These are phyloP conservation scores for Diadophis punctatus DNA, from an alignment of 2,113 vertebrate genomes.

Conservation along the genomic window DNA sequence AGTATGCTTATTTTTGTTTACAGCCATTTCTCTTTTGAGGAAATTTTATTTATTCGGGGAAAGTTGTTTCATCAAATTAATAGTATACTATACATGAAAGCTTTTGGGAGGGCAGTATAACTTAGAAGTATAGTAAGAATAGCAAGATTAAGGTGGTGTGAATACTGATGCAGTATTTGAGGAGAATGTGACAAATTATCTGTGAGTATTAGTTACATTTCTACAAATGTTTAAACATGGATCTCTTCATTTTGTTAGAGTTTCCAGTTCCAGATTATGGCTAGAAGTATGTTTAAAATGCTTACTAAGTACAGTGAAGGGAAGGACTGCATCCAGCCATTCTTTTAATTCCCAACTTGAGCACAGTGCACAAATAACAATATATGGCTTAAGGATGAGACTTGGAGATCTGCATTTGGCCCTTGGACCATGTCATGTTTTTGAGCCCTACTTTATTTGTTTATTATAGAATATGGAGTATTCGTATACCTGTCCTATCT, in stretches of 20 bases:
- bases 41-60: background rate
- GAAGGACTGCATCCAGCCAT: background rate
- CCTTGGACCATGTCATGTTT: no score
- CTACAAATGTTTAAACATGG: background rate
- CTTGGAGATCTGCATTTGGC: no score
- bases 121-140: background rate
- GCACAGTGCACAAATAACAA: no score
- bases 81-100: background rate
- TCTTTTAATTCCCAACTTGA: no score
- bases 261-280: background rate
- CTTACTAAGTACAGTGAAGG: background rate
- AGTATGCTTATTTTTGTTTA: background rate
- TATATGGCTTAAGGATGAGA: no score
- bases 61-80: background rate
- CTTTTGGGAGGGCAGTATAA: background rate
- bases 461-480: no score
- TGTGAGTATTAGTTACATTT: background rate
- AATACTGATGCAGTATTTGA: background rate
- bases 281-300: background rate
- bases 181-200: no score
- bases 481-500: no score
- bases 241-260: background rate
- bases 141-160: background rate
- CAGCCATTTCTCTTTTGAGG: background rate
- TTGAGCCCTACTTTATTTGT: no score